phyloP scores from a whole-genome alignment of 2,113 vertebrate species.

The Prinia subflava region DNA sequence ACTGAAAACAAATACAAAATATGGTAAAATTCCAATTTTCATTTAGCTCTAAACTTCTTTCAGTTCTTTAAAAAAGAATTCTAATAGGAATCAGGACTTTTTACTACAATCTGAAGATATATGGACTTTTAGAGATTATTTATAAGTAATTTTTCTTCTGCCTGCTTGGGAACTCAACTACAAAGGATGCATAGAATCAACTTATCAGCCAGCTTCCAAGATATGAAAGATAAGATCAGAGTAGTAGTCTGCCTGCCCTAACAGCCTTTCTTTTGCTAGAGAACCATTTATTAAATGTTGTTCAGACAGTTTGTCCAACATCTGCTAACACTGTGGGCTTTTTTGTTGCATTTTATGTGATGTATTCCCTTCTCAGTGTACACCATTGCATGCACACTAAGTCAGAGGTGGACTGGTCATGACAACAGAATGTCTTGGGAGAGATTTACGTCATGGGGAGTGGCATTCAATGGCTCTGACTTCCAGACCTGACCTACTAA shows the following conservation, averaged over 20 bases:
- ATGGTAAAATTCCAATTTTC: background rate
- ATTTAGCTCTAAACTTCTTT: background rate
- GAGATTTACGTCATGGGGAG: background rate
- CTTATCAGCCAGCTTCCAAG: background rate
- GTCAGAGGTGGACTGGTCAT: background rate
- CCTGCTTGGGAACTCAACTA: background rate
- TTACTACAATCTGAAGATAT: background rate
- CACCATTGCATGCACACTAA: rapidly evolving
- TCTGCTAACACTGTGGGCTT: background rate
- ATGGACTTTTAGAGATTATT: background rate
- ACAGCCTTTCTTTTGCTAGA: background rate
- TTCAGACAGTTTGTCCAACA: background rate
- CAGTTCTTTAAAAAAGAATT: background rate
- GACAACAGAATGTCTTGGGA: background rate
- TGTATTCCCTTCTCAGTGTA: background rate
- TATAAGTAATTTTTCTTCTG: background rate
- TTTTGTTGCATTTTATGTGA: background rate
- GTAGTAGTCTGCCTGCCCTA: background rate
- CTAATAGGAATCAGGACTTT: background rate
- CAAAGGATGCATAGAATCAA: background rate
- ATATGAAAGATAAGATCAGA: background rate
- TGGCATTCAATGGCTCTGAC: background rate
- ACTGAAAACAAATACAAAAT: background rate
- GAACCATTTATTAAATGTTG: background rate
- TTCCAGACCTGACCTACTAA: background rate